A percentile compares a stretch with the other conserved stretches of the same genome.
phyloP scores from a whole-genome alignment of 2,797 vertebrate genomes.

The Melanotaenia boesemani region DNA sequence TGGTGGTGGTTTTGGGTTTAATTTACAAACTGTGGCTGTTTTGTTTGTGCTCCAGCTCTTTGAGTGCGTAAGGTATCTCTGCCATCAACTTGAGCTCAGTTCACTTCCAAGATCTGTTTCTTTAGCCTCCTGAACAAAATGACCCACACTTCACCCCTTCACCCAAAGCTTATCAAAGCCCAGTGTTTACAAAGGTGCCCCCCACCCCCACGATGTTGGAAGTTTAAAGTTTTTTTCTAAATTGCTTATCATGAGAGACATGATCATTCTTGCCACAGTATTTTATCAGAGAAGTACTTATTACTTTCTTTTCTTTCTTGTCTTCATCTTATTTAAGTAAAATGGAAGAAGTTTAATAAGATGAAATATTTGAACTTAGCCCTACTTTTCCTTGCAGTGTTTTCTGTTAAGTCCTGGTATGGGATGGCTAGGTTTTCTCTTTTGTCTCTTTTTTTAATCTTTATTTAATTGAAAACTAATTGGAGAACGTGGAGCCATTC shows the following conservation, averaged over 20 bases:
- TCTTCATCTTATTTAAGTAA: background rate
- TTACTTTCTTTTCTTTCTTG: background rate
- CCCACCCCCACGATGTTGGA: conserved; percentile 2
- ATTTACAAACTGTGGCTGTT: conserved; percentile 78
- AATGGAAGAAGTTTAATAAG: background rate
- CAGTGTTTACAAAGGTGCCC: conserved; percentile 70
- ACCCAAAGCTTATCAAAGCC: conserved; percentile 66
- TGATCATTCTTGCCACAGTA: conserved; percentile 3
- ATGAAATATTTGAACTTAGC: conserved; percentile 82
- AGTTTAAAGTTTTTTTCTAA: background rate
- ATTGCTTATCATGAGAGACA: conserved; percentile 19
- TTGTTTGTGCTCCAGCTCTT: conserved; percentile 81
- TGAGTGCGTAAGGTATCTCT: conserved; percentile 78
- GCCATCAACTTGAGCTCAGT: conserved; percentile 71
- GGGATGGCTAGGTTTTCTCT: conserved; percentile 65
- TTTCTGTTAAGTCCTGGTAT: conserved; percentile 93
- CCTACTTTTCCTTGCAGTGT: conserved; percentile 88
- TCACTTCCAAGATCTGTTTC: conserved; percentile 62
- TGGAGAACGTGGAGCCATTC: conserved; percentile 87
- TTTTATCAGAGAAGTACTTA: background rate
- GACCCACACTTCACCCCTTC: conserved; percentile 72
- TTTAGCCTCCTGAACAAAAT: conserved; percentile 71
- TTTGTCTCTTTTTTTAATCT: conserved; percentile 65
- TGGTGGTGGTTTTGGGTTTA: conserved; percentile 52
- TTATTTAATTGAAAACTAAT: conserved; percentile 89